phyloP scores from a whole-genome alignment of 2,113 vertebrate genomes.

The Turdus rufiventris region DNA sequence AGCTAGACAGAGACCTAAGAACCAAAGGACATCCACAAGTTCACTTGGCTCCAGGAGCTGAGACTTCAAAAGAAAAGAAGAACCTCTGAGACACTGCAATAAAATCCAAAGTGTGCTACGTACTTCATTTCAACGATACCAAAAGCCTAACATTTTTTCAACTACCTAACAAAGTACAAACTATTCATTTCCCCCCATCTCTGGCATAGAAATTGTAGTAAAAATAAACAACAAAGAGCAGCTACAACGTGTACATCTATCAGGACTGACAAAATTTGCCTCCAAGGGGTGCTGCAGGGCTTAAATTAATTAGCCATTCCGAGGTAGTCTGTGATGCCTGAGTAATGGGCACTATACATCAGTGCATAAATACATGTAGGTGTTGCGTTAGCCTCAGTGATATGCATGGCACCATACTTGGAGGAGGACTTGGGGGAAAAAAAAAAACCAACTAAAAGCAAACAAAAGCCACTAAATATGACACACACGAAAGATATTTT shows the following conservation, averaged over 20 bases:
- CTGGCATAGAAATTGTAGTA: background rate
- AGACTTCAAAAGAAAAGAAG: background rate
- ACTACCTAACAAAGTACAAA: background rate
- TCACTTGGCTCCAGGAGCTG: background rate
- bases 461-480: background rate
- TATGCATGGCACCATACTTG: background rate
- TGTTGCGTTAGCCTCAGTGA: constrained; percentile 6
- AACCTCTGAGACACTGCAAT: background rate
- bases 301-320: constrained; percentile 43
- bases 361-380: background rate
- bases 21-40: background rate
- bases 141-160: background rate
- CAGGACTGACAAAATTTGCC: constrained; percentile 24
- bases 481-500: background rate
- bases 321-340: background rate
- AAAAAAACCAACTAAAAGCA: background rate
- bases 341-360: background rate
- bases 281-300: constrained; percentile 36
- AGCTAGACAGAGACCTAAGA: background rate
- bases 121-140: background rate
- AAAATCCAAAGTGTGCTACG: constrained; percentile 2
- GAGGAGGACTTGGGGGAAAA: background rate
- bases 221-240: constrained; percentile 28
- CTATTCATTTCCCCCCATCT: background rate
- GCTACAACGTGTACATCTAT: background rate